phyloP scores from a whole-genome alignment of 2,888 invertebrate species.

The Leptura quadrifasciata region DNA sequence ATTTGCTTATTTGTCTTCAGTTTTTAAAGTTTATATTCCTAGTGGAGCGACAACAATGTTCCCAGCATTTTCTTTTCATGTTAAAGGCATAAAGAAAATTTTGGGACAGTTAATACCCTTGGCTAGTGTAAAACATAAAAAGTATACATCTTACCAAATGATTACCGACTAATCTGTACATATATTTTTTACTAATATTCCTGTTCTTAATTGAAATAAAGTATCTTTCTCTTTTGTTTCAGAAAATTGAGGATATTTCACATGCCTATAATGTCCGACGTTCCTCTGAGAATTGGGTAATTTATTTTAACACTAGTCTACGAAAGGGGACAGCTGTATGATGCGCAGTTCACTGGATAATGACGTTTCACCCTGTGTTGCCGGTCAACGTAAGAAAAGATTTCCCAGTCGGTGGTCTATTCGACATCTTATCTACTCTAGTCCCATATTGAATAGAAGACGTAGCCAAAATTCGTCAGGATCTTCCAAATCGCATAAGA shows the following conservation, averaged over 20 bases:
- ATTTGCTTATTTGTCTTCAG: too few relatives aligned
- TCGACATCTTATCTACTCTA: slow-evolving; percentile 82
- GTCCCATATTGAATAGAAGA: slow-evolving; percentile 81
- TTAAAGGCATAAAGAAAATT: too few relatives aligned
- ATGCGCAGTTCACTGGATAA: slow-evolving; percentile 60
- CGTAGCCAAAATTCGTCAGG: slow-evolving; percentile 70
- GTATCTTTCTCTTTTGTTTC: neutral
- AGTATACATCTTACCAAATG: too few relatives aligned
- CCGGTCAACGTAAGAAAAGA: slow-evolving; percentile 71
- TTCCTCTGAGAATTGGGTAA: slow-evolving; percentile 5
- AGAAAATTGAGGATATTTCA: neutral
- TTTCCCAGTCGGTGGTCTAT: slow-evolving; percentile 80
- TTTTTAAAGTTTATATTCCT: too few relatives aligned
- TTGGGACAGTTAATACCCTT: too few relatives aligned
- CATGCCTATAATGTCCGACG: slow-evolving; percentile 25
- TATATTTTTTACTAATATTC: too few relatives aligned
- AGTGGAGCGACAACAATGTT: too few relatives aligned
- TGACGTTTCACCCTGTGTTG: slow-evolving; percentile 65
- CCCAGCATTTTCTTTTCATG: too few relatives aligned
- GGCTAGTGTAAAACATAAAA: too few relatives aligned
- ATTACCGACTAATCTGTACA: too few relatives aligned
- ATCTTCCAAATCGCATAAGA: slow-evolving; percentile 62
- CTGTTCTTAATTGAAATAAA: too few relatives aligned
- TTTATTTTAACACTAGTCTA: neutral
- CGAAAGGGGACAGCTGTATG: slow-evolving; percentile 1